Evolutionary conservation across 2,888 invertebrate genomes (phyloP).

Genomic region (Napeogenes sylphis): DNA sequence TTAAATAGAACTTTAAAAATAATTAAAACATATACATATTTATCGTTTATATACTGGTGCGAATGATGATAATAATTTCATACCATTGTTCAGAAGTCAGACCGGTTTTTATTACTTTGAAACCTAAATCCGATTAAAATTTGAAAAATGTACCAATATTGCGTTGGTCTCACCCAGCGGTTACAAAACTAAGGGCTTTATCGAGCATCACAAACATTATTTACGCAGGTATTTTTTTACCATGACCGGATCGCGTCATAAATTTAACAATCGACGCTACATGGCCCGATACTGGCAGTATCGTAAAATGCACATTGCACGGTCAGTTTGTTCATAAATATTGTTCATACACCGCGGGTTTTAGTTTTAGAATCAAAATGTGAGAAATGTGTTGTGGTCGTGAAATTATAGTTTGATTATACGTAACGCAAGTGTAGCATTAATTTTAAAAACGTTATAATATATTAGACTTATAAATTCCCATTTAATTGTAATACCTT

Average conservation of each 20-base stretch:
- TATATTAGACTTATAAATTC: neutral
- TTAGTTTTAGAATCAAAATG: constrained; percentile 17
- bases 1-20: no score
- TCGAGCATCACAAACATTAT: constrained; percentile 23
- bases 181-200: constrained; percentile 14
- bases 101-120: no score
- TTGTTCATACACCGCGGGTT: constrained; percentile 14
- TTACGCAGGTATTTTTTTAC: constrained; percentile 29
- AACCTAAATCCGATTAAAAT: neutral
- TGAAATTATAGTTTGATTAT: neutral
- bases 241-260: constrained; percentile 32
- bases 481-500: neutral
- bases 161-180: constrained; percentile 5
- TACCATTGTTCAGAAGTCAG: no score
- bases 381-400: neutral
- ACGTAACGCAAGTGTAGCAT: neutral
- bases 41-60: no score
- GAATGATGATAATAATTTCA: no score
- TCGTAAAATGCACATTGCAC: constrained; percentile 41
- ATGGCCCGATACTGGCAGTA: constrained; percentile 30
- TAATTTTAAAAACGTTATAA: no score
- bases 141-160: neutral
- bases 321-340: constrained; percentile 36
- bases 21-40: no score
- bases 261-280: constrained; percentile 33